A percentile compares a stretch with the other conserved stretches of the same genome.
These are phyloP conservation scores for Aporrectodea caliginosa DNA, from an alignment of 1,140 invertebrate species.

Conservation along the genomic window DNA sequence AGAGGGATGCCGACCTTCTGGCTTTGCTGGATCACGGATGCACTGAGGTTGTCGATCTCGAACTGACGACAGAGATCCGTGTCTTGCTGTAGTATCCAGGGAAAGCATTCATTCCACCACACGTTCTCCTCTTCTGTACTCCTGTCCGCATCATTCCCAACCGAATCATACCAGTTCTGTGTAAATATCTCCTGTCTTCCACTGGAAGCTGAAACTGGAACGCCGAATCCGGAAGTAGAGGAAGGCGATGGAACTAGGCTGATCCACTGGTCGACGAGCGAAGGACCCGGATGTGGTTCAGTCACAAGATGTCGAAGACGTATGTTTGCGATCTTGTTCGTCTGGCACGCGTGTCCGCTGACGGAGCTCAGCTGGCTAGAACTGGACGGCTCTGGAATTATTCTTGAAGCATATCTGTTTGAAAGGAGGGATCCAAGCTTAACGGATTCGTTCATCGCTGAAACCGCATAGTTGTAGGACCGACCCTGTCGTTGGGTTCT, in stretches of 20 bases:
- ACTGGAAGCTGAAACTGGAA: not conserved
- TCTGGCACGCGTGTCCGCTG: not conserved
- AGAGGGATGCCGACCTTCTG: not conserved
- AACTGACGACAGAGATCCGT: not conserved
- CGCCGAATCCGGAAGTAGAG: not conserved
- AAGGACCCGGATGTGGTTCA: too few species aligned
- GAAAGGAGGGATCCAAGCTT: too few species aligned
- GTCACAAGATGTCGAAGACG: too few species aligned
- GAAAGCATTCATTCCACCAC: not conserved
- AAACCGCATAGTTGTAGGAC: not conserved
- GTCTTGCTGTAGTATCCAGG: not conserved
- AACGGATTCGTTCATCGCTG: not conserved
- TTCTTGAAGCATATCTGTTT: too few species aligned
- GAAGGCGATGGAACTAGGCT: not conserved
- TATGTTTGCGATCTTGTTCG: not conserved
- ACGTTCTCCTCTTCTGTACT: not conserved
- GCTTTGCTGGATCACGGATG: not conserved
- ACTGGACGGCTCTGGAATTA: too few species aligned
- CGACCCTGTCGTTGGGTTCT: not conserved
- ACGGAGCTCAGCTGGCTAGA: not conserved
- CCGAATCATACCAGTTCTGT: not conserved
- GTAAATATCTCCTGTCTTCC: too few species aligned
- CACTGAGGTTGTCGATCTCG: not conserved
- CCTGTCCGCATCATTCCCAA: too few species aligned
- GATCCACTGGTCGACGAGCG: too few species aligned